Conservation (phyloP, 2,113 vertebrate species). For the Penelope pileata region DNA sequence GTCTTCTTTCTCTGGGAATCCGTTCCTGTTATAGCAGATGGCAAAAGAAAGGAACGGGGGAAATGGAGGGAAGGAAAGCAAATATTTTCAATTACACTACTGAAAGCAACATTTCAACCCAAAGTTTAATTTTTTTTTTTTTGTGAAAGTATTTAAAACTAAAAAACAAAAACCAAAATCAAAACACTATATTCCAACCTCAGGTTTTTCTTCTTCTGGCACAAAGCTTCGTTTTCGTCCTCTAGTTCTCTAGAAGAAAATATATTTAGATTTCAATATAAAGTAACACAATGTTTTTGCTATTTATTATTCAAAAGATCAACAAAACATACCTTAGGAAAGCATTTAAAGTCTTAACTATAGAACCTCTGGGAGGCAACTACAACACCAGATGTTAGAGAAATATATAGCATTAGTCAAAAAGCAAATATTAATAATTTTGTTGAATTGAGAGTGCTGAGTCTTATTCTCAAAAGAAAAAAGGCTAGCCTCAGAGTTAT, state of each 20-base stretch:
- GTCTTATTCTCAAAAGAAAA: background rate
- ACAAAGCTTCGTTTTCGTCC: constrained; percentile 93
- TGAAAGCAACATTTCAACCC: background rate
- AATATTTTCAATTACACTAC: constrained; percentile 34
- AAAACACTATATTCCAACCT: constrained; percentile 82
- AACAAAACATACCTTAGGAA: background rate
- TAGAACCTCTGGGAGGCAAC: background rate
- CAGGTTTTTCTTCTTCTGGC: constrained; percentile 91
- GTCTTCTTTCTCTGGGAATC: constrained; percentile 88
- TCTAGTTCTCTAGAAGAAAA: constrained; percentile 91
- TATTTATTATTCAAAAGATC: background rate
- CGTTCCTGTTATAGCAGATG: constrained; percentile 83
- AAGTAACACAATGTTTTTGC: background rate
- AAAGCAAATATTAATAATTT: background rate
- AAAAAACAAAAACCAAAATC: background rate
- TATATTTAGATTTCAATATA: constrained; percentile 42
- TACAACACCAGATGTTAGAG: background rate
- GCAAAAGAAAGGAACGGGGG: background rate
- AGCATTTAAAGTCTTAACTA: background rate
- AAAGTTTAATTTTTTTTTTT: constrained; percentile 29
- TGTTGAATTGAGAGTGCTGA: background rate
- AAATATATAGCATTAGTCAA: background rate
- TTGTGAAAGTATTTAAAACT: constrained; percentile 16
- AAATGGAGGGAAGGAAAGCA: constrained; percentile 31
- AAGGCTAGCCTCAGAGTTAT: background rate